Evolutionary conservation across 2,113 vertebrate genomes (phyloP), one percentile per base, ranked within the genome.

Genomic region (Turdus rufiventris): DNA sequence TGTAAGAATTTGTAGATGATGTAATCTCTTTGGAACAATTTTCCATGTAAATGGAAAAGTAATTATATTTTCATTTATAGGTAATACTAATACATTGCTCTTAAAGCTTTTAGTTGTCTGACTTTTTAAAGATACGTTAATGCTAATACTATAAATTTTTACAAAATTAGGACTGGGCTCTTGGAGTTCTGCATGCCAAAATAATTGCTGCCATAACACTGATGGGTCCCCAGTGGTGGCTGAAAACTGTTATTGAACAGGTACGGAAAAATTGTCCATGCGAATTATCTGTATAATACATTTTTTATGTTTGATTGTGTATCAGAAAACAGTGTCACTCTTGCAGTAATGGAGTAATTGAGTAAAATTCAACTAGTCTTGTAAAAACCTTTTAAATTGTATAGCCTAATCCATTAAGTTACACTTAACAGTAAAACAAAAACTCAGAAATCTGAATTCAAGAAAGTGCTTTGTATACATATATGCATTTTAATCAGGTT

Each of bases 141-240:
- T 66, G 21, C 14, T 95, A 79, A 92, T 43, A 38, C 16, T 89
- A 3, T 5, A 2, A 18, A 18, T 78, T 95, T 90, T 67, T 86
- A 43, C 56, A 65, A 85, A 94, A 91, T 66, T 90, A 99, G 99
- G 99, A 99, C 96, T 99, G 99, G 99, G 99, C 99, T 92, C 99
- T 99, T 85, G 99, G 99, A 97, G 99, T 99, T 93, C 98, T 99
- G 65, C 99, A 99, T 97, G 99, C 99, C 97, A 99, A 99, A 98
- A 99, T 99, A 94, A 99, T 99, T 79, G 99, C 99, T 94, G 99
- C 99, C 89, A 99, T 99, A 96, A 99, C 99, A 26, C 95, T 99
- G 78, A 99, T 99, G 99, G 99, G 99, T 48, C 99, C 99, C 87
- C 99, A 99, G 97, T 99, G 99, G 99, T 99, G 99, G 99, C 95